A percentile compares a stretch with the other conserved stretches of the same genome.
Conservation (phyloP, 2,888 invertebrate genomes). For the Acleris sparsana region DNA sequence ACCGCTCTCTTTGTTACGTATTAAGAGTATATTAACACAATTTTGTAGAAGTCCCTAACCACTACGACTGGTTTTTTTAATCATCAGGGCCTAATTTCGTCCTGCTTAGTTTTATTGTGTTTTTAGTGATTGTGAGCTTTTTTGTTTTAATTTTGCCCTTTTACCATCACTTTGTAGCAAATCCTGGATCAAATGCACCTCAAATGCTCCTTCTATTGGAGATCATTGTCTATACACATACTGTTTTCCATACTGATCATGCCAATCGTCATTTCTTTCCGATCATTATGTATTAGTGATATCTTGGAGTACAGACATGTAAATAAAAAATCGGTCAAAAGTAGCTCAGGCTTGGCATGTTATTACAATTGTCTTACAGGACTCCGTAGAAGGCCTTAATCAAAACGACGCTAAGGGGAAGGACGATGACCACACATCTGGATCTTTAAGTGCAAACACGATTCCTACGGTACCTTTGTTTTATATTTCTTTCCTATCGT, state of each 20-base stretch:
- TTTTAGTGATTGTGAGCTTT: constrained; percentile 55
- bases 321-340: constrained; percentile 9
- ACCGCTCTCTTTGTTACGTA: constrained; percentile 34
- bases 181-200: constrained; percentile 5
- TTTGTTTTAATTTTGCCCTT: constrained; percentile 59
- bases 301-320: constrained; percentile 13
- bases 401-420: constrained; percentile 68
- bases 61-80: not conserved
- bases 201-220: constrained; percentile 3
- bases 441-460: constrained; percentile 51
- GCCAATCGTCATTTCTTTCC: constrained; percentile 18
- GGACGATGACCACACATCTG: constrained; percentile 61
- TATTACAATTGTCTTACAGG: constrained; percentile 72
- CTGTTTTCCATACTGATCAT: constrained; percentile 25
- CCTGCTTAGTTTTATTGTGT: constrained; percentile 12
- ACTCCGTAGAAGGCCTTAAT: constrained; percentile 66
- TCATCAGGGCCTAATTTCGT: not conserved
- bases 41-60: not conserved
- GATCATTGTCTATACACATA: constrained; percentile 9
- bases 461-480: constrained; percentile 58
- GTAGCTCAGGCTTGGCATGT: constrained; percentile 67
- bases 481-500: constrained; percentile 35
- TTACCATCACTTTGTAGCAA: constrained; percentile 27
- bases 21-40: not conserved
- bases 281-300: constrained; percentile 22